A percentile compares a stretch with the other conserved stretches of the same genome.
Evolutionary conservation across 2,888 invertebrate species (phyloP).

Genomic region (Ctenicera cuprea): DNA sequence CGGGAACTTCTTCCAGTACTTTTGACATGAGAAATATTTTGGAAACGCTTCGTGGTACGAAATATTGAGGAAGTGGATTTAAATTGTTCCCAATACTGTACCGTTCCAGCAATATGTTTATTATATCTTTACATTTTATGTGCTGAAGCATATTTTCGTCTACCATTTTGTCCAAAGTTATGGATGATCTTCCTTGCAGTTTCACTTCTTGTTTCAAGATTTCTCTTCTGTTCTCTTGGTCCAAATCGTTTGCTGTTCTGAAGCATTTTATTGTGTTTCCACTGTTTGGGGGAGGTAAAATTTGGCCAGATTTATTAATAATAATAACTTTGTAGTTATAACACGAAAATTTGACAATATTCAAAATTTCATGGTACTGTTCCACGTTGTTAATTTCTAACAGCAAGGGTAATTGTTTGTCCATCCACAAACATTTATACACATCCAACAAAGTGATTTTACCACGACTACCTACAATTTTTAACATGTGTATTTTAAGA

Average conservation of each 20-base stretch:
- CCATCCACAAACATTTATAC: slow-evolving; percentile 10
- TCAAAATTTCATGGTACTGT: not conserved
- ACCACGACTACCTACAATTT: not conserved
- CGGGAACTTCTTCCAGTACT: not conserved
- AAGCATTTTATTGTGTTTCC: not conserved
- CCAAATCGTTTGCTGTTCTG: not conserved
- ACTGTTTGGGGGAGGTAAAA: too few species aligned
- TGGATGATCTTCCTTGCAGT: not conserved
- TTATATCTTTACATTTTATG: not conserved
- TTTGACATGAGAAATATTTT: not conserved
- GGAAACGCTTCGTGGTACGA: not conserved
- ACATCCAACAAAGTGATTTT: not conserved
- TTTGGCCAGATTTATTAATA: too few species aligned
- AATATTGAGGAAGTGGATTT: slow-evolving; percentile 1
- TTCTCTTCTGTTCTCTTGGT: not conserved
- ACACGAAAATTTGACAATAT: not conserved
- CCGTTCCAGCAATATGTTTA: not conserved
- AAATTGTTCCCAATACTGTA: slow-evolving; percentile 30
- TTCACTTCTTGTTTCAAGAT: not conserved
- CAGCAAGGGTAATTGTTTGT: not conserved
- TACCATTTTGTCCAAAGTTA: not conserved
- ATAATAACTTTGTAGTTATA: not conserved
- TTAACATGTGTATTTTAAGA: not conserved
- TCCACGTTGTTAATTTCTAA: not conserved
- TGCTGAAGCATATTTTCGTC: not conserved